Evolutionary conservation across 2,888 invertebrate genomes (phyloP), one percentile per base, ranked within the genome.

Genomic region (Xestia sexstrigata): DNA sequence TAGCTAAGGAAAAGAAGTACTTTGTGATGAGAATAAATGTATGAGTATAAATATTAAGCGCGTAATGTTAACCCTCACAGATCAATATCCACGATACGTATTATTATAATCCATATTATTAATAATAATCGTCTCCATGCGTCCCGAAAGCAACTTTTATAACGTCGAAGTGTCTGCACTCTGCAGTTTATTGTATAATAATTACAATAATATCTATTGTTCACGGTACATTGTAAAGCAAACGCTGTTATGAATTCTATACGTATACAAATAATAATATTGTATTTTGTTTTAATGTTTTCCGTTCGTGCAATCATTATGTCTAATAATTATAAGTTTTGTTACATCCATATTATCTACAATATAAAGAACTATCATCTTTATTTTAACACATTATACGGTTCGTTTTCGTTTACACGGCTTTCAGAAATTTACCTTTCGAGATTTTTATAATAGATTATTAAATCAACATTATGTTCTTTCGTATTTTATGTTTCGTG

Each of bases 141-240:
- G 65, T 79, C 65, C 63, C 65, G 70, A 83, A 80, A 76, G 79
- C 76, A 80, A 81, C 75, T 87, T 87, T 89, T 76, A 87, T 87
- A 76, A 62, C 87, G 66, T 81, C 70, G 67, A 70, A 69, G 78
- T 76, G 69, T 76, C 76, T 74, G 39, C 71, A 71, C 72, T 79
- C 74, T 23, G 8, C 11, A 15, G 11, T 73, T 82, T 80, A 62
- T 3, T 39, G 17, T 39, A 39, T 82, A 88, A 83, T 87, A 85
- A 90, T 89, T 89, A 90, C 90, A 92, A 93, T 91, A 91, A 88
- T 88, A 92, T 91, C 91, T 93, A 93, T 93, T 94, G 94, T 93
- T 92, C 89, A 87, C 79, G 80, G 85, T 87, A 92, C 91, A 91
- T 90, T 90, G 89, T 90, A 87, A 77, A 79, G 81, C 77, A 42